Percentiles rank a stretch among this genome's conserved stretches.
These are phyloP conservation scores for Microctonus hyperodae DNA, from an alignment of 2,888 invertebrate species.

Conservation along the genomic window DNA sequence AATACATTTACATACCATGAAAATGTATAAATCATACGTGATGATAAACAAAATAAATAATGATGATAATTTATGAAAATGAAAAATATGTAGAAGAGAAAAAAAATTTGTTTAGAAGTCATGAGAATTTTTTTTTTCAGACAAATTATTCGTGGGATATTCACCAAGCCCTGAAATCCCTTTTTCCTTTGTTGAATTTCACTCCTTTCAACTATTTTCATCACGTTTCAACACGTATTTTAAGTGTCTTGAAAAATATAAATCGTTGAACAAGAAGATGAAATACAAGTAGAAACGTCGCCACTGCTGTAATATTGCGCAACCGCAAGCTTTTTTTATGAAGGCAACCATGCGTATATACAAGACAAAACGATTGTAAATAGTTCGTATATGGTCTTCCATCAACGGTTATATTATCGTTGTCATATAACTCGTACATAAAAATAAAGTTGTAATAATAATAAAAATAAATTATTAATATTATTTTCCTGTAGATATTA, in stretches of 20 bases:
- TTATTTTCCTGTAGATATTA: neutral
- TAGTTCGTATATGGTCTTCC: neutral
- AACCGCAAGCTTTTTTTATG: slow-evolving; percentile 15
- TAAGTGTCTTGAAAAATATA: neutral
- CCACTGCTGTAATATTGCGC: slow-evolving; percentile 10
- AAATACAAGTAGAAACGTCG: neutral
- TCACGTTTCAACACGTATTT: neutral
- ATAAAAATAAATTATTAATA: neutral
- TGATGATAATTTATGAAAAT: neutral
- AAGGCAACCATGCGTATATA: slow-evolving; percentile 10
- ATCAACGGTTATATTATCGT: neutral
- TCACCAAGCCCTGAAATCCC: neutral
- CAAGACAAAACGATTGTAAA: neutral
- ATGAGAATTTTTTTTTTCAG: neutral
- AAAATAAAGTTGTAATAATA: neutral
- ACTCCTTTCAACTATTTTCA: neutral
- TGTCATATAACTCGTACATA: neutral
- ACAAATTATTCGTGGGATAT: neutral
- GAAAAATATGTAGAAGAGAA: neutral
- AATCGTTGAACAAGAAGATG: neutral
- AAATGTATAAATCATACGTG: neutral
- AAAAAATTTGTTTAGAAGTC: neutral
- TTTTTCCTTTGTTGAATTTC: neutral
- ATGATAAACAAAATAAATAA: neutral
- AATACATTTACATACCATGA: neutral